These are phyloP conservation scores for Schizothorax lantsangensis DNA, from an alignment of 2,797 vertebrate species.

Conservation along the genomic window DNA sequence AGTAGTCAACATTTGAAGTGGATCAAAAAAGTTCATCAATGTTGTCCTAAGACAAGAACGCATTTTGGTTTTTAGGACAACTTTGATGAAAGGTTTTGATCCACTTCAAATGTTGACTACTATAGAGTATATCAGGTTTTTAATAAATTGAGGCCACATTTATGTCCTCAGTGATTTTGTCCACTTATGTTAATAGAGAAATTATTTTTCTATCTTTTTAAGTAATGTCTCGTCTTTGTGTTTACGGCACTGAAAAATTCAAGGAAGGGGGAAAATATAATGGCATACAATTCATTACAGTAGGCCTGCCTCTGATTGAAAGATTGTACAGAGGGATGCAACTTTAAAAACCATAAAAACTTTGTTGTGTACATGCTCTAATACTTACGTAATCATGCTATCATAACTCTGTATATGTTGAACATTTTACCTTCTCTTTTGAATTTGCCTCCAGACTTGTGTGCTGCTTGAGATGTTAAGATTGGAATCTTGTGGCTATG, in stretches of 20 bases:
- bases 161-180: conserved; percentile 56
- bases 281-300: background rate
- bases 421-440: conserved; percentile 13
- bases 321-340: background rate
- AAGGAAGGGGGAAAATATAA: conserved; percentile 28
- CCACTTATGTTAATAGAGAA: conserved; percentile 73
- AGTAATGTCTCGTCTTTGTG: conserved; percentile 36
- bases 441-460: background rate
- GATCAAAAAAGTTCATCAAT: too few species aligned
- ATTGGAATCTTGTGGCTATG: conserved; percentile 18
- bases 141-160: conserved; percentile 1
- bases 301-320: background rate
- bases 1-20: too few species aligned
- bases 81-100: too few species aligned
- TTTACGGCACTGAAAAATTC: conserved; percentile 44
- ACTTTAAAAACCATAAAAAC: background rate
- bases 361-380: background rate
- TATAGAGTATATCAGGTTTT: conserved; percentile 8
- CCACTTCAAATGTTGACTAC: too few species aligned
- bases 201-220: conserved; percentile 81
- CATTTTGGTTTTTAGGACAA: too few species aligned
- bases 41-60: too few species aligned
- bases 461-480: conserved; percentile 29
- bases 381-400: background rate
- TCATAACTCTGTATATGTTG: background rate